Evolutionary conservation across 2,797 vertebrate species (phyloP).

Genomic region (Hylomyscus alleni): DNA sequence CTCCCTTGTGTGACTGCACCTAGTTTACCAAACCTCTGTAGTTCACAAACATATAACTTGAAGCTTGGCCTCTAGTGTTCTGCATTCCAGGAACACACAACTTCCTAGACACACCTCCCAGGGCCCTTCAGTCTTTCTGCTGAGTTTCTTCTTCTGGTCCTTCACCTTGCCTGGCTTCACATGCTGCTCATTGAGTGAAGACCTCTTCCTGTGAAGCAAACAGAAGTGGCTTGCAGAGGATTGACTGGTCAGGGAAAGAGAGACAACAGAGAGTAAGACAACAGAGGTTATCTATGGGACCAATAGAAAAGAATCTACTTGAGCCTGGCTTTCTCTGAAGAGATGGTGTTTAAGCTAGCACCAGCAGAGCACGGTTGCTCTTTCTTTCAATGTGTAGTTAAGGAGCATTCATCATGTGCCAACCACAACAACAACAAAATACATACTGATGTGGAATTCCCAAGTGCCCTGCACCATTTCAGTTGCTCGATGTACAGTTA

Average conservation of each 20-base stretch:
- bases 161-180: not conserved
- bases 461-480: not conserved
- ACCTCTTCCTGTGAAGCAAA: not conserved
- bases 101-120: not conserved
- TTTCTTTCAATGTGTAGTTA: not conserved
- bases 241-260: not conserved
- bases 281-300: too few species aligned
- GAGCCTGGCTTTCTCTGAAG: not conserved
- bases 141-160: not conserved
- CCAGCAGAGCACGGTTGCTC: not conserved
- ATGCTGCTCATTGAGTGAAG: not conserved
- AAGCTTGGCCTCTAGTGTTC: not conserved
- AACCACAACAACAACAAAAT: not conserved
- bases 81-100: not conserved
- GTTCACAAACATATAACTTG: not conserved
- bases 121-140: not conserved
- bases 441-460: not conserved
- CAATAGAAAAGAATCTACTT: not conserved
- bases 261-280: not conserved
- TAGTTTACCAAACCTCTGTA: not conserved
- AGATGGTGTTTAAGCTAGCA: not conserved
- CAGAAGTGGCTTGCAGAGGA: not conserved
- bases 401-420: not conserved
- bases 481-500: not conserved
- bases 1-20: not conserved